Evolutionary conservation across 2,888 invertebrate species (phyloP).

Genomic region (Leptinotarsa haldemani): DNA sequence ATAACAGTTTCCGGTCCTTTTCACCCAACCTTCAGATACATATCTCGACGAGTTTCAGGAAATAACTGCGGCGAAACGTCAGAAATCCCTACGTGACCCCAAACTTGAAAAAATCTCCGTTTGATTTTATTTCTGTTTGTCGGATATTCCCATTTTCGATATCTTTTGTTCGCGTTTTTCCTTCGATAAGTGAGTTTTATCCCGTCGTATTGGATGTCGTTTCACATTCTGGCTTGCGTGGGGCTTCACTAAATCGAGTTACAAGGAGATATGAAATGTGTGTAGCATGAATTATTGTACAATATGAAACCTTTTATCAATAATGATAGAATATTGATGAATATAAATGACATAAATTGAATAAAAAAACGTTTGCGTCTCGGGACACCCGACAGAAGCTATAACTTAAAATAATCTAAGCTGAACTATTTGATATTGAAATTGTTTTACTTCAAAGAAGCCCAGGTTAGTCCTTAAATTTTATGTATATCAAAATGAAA

Average conservation of each 20-base stretch:
- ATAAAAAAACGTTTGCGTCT: too few relatives aligned
- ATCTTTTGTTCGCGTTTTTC: background rate
- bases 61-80: conserved; percentile 28
- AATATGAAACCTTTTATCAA: too few relatives aligned
- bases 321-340: too few relatives aligned
- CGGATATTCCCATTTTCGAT: conserved; percentile 15
- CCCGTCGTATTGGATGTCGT: background rate
- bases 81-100: conserved; percentile 14
- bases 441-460: too few relatives aligned
- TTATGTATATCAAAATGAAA: too few relatives aligned
- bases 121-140: conserved; percentile 14
- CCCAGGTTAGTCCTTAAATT: too few relatives aligned
- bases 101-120: conserved; percentile 1
- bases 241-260: background rate
- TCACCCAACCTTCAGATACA: conserved; percentile 46
- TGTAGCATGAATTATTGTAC: background rate
- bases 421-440: too few relatives aligned
- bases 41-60: conserved; percentile 41
- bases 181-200: background rate
- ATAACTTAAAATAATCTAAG: too few relatives aligned
- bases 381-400: too few relatives aligned
- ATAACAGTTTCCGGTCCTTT: conserved; percentile 48
- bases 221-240: background rate
- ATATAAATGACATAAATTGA: too few relatives aligned
- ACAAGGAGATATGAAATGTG: background rate